These are phyloP conservation scores for Cliona cf. orientalis DNA, from an alignment of 37 sponge, comb jelly and placozoan genomes.

Conservation along the genomic window DNA sequence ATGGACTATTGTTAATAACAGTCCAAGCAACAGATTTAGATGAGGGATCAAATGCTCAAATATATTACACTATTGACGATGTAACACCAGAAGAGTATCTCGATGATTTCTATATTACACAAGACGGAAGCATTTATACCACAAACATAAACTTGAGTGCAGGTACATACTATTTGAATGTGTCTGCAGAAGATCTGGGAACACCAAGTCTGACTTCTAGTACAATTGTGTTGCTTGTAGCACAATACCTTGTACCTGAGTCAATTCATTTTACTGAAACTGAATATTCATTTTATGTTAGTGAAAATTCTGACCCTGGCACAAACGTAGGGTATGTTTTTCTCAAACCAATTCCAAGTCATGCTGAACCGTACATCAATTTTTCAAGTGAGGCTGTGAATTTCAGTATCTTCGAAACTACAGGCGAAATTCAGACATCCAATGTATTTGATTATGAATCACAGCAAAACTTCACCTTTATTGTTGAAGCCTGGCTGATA, in stretches of 20 bases:
- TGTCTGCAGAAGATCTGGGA: constrained; percentile 10
- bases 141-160: background rate
- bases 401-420: background rate
- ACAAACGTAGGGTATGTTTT: background rate
- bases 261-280: background rate
- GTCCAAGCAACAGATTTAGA: constrained; percentile 6
- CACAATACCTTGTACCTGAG: background rate
- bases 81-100: too few species aligned
- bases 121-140: constrained; percentile 9
- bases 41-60: background rate
- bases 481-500: too few species aligned
- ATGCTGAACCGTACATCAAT: too few species aligned
- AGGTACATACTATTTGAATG: background rate
- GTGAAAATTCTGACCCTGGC: constrained; percentile 4
- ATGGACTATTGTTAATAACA: background rate
- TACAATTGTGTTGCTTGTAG: constrained; percentile 1
- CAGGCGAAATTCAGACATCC: background rate
- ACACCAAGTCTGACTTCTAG: background rate
- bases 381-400: background rate
- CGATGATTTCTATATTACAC: too few species aligned
- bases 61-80: background rate
- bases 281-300: constrained; percentile 11
- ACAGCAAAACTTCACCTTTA: too few species aligned
- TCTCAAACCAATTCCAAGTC: background rate
- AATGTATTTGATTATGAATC: constrained; percentile 6